phyloP scores from a whole-genome alignment of 2,797 vertebrate genomes.

The Ceryle rudis region DNA sequence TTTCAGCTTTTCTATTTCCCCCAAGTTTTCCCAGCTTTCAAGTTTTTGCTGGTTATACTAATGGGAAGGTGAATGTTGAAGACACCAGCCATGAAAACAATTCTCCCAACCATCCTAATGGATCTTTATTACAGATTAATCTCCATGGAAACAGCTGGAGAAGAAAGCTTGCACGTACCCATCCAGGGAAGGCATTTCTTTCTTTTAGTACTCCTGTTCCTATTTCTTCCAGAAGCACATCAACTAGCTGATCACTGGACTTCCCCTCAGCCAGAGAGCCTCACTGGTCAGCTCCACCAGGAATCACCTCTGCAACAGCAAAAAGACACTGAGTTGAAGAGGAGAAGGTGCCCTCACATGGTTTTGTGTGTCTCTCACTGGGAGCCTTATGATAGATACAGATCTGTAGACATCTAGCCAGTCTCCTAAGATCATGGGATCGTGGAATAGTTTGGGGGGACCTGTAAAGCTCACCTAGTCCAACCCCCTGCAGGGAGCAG shows the following conservation, averaged over 20 bases:
- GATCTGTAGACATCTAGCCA: not conserved
- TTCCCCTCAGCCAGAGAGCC: conserved; percentile 71
- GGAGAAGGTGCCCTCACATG: too few relatives aligned
- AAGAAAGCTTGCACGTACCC: conserved; percentile 57
- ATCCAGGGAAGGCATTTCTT: conserved; percentile 73
- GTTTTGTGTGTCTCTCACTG: not conserved
- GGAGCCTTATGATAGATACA: not conserved
- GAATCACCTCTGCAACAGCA: conserved; percentile 59
- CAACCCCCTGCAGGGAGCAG: too few relatives aligned
- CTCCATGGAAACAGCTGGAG: not conserved
- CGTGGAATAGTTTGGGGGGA: too few relatives aligned
- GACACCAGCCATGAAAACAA: not conserved
- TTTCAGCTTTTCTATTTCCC: too few relatives aligned
- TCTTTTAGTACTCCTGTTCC: conserved; percentile 59
- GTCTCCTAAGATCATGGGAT: not conserved
- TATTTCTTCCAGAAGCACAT: conserved; percentile 79
- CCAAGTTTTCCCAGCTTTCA: not conserved
- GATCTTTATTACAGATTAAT: not conserved
- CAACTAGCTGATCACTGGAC: conserved; percentile 78
- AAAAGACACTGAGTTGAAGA: not conserved
- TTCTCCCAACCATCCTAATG: not conserved
- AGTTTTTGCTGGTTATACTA: not conserved
- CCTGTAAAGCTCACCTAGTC: too few relatives aligned
- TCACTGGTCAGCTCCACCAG: conserved; percentile 69
- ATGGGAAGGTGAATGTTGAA: not conserved